These are phyloP conservation scores for Pristis pectinata DNA, from an alignment of 2,797 vertebrate species.

Conservation along the genomic window DNA sequence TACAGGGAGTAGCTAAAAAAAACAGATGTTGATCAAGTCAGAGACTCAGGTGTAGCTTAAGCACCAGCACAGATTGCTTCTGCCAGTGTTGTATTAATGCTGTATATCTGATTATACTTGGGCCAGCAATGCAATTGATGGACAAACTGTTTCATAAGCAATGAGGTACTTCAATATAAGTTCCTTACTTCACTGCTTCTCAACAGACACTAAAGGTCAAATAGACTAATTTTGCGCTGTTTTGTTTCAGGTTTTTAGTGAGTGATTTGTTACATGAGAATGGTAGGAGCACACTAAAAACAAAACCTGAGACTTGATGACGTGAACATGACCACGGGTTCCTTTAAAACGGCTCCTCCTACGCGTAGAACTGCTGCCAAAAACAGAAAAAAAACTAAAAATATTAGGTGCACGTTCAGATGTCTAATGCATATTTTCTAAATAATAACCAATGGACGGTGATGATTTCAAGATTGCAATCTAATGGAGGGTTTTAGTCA, in stretches of 20 bases:
- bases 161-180: not conserved
- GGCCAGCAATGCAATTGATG: not conserved
- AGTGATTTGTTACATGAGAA: not conserved
- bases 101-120: not conserved
- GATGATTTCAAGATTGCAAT: constrained; percentile 16
- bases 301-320: constrained; percentile 1
- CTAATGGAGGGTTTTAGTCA: constrained; percentile 10
- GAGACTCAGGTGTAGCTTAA: too few relatives aligned
- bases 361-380: not conserved
- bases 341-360: constrained; percentile 1
- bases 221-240: not conserved
- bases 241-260: not conserved
- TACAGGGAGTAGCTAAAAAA: too few relatives aligned
- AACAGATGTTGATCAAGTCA: too few relatives aligned
- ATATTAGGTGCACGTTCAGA: not conserved
- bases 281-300: not conserved
- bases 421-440: not conserved
- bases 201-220: not conserved
- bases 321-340: not conserved
- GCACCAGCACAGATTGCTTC: too few relatives aligned
- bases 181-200: not conserved
- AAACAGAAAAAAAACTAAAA: constrained; percentile 4
- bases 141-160: not conserved
- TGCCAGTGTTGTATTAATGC: too few relatives aligned
- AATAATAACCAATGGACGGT: not conserved